These are phyloP conservation scores for Artibeus lituratus DNA, from an alignment of 2,797 vertebrate genomes.

Conservation along the genomic window DNA sequence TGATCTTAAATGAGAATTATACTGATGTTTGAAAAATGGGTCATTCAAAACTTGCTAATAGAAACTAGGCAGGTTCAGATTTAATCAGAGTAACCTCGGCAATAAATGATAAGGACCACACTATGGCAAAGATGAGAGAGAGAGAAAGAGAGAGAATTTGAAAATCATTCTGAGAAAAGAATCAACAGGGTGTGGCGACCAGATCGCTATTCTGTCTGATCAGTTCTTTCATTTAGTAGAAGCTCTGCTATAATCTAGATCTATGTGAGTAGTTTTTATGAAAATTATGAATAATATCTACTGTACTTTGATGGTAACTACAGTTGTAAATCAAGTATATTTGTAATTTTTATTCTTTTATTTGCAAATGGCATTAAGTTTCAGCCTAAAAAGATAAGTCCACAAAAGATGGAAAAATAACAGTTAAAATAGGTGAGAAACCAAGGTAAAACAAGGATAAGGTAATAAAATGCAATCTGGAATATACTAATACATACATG, in stretches of 20 bases:
- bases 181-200: background rate
- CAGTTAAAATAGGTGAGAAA: constrained; percentile 18
- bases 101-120: background rate
- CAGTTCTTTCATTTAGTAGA: background rate
- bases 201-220: background rate
- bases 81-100: background rate
- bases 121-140: background rate
- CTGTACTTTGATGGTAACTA: background rate
- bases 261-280: constrained; percentile 15
- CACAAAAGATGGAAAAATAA: background rate
- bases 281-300: background rate
- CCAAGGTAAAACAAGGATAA: background rate
- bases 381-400: constrained; percentile 8
- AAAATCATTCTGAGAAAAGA: background rate
- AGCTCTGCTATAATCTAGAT: background rate
- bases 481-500: background rate
- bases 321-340: constrained; percentile 17
- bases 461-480: background rate
- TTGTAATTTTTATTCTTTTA: background rate
- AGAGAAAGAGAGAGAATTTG: background rate
- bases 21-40: constrained; percentile 22
- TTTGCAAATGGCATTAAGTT: background rate
- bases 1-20: background rate
- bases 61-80: background rate
- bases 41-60: background rate